Evolutionary conservation across 2,888 invertebrate genomes (phyloP), one percentile per base, ranked within the genome.

Genomic region (Itoplectis maculator): DNA sequence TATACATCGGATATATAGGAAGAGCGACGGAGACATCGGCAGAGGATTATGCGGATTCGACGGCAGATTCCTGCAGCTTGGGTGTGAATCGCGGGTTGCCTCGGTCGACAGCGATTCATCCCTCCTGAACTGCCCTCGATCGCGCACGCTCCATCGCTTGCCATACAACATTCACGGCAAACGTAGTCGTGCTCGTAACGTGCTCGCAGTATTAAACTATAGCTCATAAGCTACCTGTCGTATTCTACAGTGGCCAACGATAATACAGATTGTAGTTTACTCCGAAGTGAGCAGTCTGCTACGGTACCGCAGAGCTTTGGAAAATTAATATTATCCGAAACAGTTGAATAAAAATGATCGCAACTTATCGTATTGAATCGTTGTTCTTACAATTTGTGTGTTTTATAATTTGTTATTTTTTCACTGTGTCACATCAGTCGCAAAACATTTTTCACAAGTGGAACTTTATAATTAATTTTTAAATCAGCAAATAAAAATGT

Each of bases 1-100:
- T 79, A 76, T 79, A 82, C 79, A 76, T 79, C 69, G 79, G 72
- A 82, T 70, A 61, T 79, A 79, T 68, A 65, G 63, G 51, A 70
- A 65, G 75, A 54, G 54, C 20, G 59, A 2, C 18, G n/a, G 23
- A 20, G 56, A 29, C 23, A 40, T 20, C 63, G 68, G 23, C 13
- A 9, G 56, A n/a, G 11, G 82, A 85, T 84, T 79, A 73, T 59
- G 56, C 23, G 73, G 70, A 79, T 81, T 82, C 81, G 54, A 66
- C 66, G 49, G 70, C 47, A 37, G 42, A 66, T 76, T 83, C 66
- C 77, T 45, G 77, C 65, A 69, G 49, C 68, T 54, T 47, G 66
- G 73, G 75, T 65, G 35, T 69, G 66, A 77, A 65, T 66, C 66
- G 56, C 45, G 56, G n/a, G 2, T 11, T 13, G n/a, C 23, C 5